A percentile compares a stretch with the other conserved stretches of the same genome.
These are phyloP conservation scores for Brachionus manjavacas DNA, from an alignment of 1,140 invertebrate genomes.

Conservation along the genomic window DNA sequence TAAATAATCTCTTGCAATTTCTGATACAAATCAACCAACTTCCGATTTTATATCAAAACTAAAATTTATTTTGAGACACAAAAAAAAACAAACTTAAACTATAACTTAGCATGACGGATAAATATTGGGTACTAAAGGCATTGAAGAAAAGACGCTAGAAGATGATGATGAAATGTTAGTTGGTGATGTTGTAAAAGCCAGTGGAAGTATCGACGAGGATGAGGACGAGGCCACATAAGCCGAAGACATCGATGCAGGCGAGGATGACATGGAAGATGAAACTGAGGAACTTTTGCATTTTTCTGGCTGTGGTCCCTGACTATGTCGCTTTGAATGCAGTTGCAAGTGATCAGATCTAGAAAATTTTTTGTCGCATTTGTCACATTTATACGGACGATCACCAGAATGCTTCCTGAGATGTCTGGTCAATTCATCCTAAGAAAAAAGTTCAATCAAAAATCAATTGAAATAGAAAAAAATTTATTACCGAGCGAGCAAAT, in stretches of 20 bases:
- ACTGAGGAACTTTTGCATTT: slow-evolving; percentile 5
- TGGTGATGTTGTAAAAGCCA: neutral
- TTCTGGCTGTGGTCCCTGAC: neutral
- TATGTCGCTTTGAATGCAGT: slow-evolving; percentile 15
- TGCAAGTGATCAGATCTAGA: slow-evolving; percentile 85
- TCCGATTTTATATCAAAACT: neutral
- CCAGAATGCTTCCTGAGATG: slow-evolving; percentile 83
- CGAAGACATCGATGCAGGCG: neutral
- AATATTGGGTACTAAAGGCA: neutral
- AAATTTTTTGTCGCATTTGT: slow-evolving; percentile 85
- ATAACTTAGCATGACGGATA: neutral
- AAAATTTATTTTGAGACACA: neutral
- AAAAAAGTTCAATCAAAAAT: neutral
- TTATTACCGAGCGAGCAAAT: slow-evolving; percentile 68
- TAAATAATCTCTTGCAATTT: neutral
- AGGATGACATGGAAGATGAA: slow-evolving; percentile 9
- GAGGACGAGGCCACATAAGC: neutral
- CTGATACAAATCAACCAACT: neutral
- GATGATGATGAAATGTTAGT: neutral
- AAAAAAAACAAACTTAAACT: neutral
- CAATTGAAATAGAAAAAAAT: neutral
- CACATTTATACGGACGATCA: slow-evolving; percentile 93
- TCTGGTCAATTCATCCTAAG: slow-evolving; percentile 47
- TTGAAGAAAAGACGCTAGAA: neutral
- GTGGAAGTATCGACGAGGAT: neutral